A percentile compares a stretch with the other conserved stretches of the same genome.
These are phyloP conservation scores for Diphyllodes magnificus DNA, from an alignment of 2,113 vertebrate genomes.

Conservation along the genomic window DNA sequence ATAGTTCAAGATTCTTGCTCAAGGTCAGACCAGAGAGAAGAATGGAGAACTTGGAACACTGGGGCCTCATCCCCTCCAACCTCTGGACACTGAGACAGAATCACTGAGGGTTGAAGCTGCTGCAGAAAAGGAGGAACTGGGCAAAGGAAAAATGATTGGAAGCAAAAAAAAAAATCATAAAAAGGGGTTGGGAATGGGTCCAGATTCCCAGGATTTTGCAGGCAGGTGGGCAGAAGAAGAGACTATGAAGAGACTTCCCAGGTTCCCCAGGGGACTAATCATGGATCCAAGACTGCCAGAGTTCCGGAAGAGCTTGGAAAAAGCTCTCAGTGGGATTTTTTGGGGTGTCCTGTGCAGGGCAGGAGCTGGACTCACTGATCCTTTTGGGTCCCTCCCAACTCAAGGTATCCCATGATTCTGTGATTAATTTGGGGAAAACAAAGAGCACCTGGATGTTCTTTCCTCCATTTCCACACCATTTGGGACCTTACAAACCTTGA, in stretches of 20 bases:
- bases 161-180: neutral
- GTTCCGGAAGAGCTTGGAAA: neutral
- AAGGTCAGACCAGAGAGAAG: neutral
- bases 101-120: neutral
- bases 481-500: neutral
- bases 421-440: neutral
- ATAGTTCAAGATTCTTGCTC: neutral
- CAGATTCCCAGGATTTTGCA: neutral
- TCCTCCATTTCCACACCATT: neutral
- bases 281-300: fast-evolving
- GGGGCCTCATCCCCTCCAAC: neutral
- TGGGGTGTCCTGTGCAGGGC: neutral
- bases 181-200: neutral
- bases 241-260: neutral
- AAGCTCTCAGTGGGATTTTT: neutral
- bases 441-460: neutral
- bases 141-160: neutral
- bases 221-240: neutral
- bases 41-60: neutral
- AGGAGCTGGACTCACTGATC: neutral
- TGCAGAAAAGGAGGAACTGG: neutral
- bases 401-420: no score
- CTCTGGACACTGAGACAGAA: neutral
- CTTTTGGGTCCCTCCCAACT: neutral
- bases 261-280: neutral